These are phyloP conservation scores for Bambusicola thoracicus DNA, from an alignment of 2,113 vertebrate genomes.

Conservation along the genomic window DNA sequence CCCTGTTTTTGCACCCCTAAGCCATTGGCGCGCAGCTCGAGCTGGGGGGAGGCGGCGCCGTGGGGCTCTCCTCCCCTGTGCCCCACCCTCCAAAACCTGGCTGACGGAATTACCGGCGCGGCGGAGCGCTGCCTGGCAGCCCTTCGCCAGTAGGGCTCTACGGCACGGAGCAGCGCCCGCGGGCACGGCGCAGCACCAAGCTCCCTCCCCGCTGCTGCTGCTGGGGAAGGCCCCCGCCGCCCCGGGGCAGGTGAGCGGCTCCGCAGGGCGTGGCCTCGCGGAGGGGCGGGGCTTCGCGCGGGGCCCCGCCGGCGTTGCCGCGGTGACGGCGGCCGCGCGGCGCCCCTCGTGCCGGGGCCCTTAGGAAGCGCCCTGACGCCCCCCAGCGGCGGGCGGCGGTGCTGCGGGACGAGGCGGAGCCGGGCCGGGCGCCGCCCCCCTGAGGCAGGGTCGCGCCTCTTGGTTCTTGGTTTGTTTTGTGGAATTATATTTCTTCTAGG, in stretches of 20 bases:
- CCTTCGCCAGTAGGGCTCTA: no score
- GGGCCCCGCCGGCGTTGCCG: neutral
- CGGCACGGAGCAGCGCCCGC: no score
- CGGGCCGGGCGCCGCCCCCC: neutral
- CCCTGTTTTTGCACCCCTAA: constrained; percentile 19
- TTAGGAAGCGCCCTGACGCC: constrained; percentile 84
- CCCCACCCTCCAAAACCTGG: constrained; percentile 84
- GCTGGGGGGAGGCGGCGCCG: constrained; percentile 79
- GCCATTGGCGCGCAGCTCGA: constrained; percentile 75
- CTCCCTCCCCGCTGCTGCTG: neutral
- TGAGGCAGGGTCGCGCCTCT: neutral
- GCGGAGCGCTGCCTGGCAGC: neutral
- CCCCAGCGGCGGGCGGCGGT: constrained; percentile 77
- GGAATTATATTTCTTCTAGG: neutral
- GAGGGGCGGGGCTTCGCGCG: neutral
- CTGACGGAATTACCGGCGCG: constrained; percentile 90
- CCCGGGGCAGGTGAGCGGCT: neutral
- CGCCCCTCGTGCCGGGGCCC: neutral
- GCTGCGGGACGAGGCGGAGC: neutral
- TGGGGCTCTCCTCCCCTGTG: constrained; percentile 33
- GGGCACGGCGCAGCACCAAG: no score
- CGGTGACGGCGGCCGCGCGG: neutral
- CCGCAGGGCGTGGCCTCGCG: neutral
- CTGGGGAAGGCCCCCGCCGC: neutral
- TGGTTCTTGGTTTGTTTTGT: no score